These are phyloP conservation scores for Gallinago jamesoni DNA, from an alignment of 2,113 vertebrate genomes.

Conservation along the genomic window DNA sequence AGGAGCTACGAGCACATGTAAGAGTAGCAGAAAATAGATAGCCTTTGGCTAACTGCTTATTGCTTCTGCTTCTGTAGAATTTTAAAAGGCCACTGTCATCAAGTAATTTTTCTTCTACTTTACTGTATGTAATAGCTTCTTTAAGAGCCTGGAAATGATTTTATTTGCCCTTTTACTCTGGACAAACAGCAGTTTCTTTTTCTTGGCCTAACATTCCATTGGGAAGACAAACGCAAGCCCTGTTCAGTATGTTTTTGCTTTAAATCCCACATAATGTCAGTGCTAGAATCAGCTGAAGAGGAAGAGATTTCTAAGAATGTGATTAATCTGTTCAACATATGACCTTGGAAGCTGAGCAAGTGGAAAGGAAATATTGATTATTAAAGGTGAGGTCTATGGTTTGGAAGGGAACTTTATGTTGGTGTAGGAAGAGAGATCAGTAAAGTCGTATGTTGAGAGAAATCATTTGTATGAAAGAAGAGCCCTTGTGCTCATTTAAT, in stretches of 20 bases:
- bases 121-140: conserved; percentile 30
- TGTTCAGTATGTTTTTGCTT: conserved; percentile 23
- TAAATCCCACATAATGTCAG: conserved; percentile 13
- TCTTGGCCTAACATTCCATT: conserved; percentile 24
- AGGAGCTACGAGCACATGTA: background rate
- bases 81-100: conserved; percentile 52
- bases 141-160: conserved; percentile 45
- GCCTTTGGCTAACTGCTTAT: conserved; percentile 11
- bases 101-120: conserved; percentile 56
- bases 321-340: conserved; percentile 34
- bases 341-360: conserved; percentile 52
- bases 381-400: conserved; percentile 45
- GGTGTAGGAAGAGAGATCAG: background rate
- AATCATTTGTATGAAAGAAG: conserved; percentile 18
- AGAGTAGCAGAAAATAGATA: conserved; percentile 2
- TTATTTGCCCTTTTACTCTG: conserved; percentile 57
- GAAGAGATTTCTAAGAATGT: conserved; percentile 16
- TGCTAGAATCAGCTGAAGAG: conserved; percentile 7
- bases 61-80: background rate
- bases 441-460: background rate
- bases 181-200: conserved; percentile 61
- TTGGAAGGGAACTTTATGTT: conserved; percentile 21
- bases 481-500: background rate
- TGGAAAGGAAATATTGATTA: conserved; percentile 55
- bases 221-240: conserved; percentile 23